Evolutionary conservation across 1,140 invertebrate genomes (phyloP).

Genomic region (Araneus ventricosus): DNA sequence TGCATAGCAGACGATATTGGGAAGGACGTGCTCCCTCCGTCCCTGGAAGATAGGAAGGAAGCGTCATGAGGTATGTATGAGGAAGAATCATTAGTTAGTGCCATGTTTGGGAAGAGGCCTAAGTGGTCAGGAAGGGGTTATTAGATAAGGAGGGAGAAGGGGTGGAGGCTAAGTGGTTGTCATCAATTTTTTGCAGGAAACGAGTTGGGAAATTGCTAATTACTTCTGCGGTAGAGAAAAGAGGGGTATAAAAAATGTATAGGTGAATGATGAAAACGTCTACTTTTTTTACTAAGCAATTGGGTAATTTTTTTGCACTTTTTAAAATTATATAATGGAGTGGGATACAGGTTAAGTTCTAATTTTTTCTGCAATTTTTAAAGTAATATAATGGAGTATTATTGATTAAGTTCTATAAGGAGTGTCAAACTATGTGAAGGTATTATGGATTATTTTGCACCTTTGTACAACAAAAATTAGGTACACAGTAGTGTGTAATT

Average conservation of each 20-base stretch:
- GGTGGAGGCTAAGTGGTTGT: not conserved
- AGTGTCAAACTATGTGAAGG: too few relatives aligned
- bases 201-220: not conserved
- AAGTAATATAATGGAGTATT: too few relatives aligned
- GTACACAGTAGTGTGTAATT: too few relatives aligned
- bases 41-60: not conserved
- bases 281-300: not conserved
- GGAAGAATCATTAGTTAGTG: constrained; percentile 20
- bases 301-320: too few relatives aligned
- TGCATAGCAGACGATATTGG: constrained; percentile 43
- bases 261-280: not conserved
- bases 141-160: not conserved
- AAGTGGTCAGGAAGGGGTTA: not conserved
- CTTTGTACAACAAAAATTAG: too few relatives aligned
- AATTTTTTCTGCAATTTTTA: too few relatives aligned
- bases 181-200: not conserved
- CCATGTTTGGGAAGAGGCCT: not conserved
- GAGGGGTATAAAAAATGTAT: not conserved
- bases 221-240: not conserved
- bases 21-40: not conserved
- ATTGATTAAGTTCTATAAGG: too few relatives aligned
- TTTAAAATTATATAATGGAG: too few relatives aligned
- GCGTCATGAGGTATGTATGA: constrained; percentile 28
- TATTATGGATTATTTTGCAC: too few relatives aligned
- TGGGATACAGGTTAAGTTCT: too few relatives aligned